Evolutionary conservation across 2,113 vertebrate species (phyloP).

Genomic region (Psophia crepitans): DNA sequence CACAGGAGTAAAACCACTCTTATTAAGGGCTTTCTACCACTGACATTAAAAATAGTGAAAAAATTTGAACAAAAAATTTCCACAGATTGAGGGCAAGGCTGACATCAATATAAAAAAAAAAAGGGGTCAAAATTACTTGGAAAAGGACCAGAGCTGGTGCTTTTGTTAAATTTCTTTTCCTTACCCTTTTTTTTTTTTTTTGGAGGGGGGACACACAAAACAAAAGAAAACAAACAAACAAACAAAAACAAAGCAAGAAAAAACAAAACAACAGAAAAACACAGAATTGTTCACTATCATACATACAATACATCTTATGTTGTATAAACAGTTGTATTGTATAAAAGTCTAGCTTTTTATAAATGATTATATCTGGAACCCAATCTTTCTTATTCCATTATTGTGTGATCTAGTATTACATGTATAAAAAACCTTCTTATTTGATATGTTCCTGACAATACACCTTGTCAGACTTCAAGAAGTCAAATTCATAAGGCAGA

Average conservation of each 20-base stretch:
- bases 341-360: background rate
- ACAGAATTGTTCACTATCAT: background rate
- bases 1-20: background rate
- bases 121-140: background rate
- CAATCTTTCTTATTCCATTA: background rate
- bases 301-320: background rate
- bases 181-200: no score
- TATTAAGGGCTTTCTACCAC: background rate
- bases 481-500: background rate
- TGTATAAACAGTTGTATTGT: background rate
- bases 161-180: background rate
- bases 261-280: accelerated
- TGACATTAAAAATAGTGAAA: background rate
- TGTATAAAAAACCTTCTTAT: background rate
- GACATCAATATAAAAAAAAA: background rate
- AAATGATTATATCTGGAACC: background rate
- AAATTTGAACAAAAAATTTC: background rate
- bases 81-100: background rate
- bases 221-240: no score
- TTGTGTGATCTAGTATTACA: background rate
- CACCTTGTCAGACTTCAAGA: background rate
- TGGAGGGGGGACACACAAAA: no score
- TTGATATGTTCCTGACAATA: background rate
- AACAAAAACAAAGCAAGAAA: background rate
- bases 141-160: background rate